Percentiles rank a stretch among this genome's conserved stretches.
These are phyloP conservation scores for Amyelois transitella DNA, from an alignment of 1,140 invertebrate genomes.

Conservation along the genomic window DNA sequence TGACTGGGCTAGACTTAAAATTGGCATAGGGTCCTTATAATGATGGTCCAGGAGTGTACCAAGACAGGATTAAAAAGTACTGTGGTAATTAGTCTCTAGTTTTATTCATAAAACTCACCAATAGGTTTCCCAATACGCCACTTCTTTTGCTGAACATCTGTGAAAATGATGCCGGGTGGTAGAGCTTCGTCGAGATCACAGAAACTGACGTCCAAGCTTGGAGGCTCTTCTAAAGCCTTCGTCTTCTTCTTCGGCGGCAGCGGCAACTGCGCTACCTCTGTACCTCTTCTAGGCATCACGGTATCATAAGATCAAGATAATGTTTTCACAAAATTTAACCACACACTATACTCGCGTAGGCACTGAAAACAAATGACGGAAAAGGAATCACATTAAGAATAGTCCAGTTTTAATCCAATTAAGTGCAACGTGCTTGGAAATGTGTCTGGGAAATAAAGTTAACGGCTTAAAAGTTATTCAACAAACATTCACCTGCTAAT, in stretches of 20 bases:
- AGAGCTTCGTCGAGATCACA: constrained; percentile 57
- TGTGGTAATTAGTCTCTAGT: not conserved
- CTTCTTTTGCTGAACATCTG: constrained; percentile 85
- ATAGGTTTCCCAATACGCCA: constrained; percentile 92
- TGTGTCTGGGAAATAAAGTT: constrained; percentile 24
- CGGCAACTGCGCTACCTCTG: constrained; percentile 35
- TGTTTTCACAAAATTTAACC: constrained; percentile 4
- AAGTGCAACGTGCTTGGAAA: constrained; percentile 22
- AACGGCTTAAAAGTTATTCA: constrained; percentile 22
- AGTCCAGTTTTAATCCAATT: constrained; percentile 23
- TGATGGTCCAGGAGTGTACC: too few relatives aligned
- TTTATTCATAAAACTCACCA: constrained; percentile 68
- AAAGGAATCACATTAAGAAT: not conserved
- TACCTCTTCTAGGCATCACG: constrained; percentile 52
- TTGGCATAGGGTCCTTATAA: too few relatives aligned
- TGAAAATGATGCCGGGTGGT: constrained; percentile 82
- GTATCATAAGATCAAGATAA: constrained; percentile 20
- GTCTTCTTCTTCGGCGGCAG: constrained; percentile 49
- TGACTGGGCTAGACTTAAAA: too few relatives aligned
- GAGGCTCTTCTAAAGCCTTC: constrained; percentile 40
- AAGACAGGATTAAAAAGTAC: too few relatives aligned
- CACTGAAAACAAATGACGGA: constrained; percentile 1
- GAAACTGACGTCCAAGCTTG: constrained; percentile 53
- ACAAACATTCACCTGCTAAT: constrained; percentile 9
- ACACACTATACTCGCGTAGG: not conserved